Base-by-base conservation (phyloP, 2,113 vertebrate species). In the Pteropus alecto region DNA sequence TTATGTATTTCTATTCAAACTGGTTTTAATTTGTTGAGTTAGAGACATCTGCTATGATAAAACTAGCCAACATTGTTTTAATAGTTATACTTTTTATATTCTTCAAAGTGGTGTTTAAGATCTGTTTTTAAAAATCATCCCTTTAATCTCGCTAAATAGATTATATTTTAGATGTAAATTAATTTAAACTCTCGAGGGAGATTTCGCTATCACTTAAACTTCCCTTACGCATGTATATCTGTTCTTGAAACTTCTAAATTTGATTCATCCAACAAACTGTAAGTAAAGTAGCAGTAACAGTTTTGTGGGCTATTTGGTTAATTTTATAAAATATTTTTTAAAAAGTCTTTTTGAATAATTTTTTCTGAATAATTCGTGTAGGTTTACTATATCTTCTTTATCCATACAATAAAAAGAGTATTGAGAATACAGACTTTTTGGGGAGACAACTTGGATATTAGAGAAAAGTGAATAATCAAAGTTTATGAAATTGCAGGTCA, bases 311-410 rank as follows among this genome's bases (percentile, higher is more conserved):
- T 48, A 92, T 73, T 84, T 79, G 30, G 58, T 82, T 85, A 86
- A 41, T 87, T 94, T 95, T 84, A 51, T 61, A 41, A 71, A 63
- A 73, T 78, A 60, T 21, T 95, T 89, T 97, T 89, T 82, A 30
- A 63, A 89, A 43, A 38, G 14, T 87, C n/a, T 88, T 65, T 91
- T 70, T 60, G 2, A 70, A 28, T 87, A 67, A 88, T 88, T 12
- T 96, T 78, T 93, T 76, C 43, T 81, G 18, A 73, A 28, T 83
- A 10, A 35, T 83, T 60, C n/a, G 21, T 84, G 5, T n/a, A 61
- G 46, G 19, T 90, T 87, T 90, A 35, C 54, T 71, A 0, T 89
- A n/a, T 73, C 10, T 81, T 82, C 56, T 79, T 15, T 73, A 7
- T 79, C 43, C 15, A 9, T 30, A 90, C 5, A 35, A 3, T 87